Conservation (phyloP, 2,113 vertebrate species). For the Mastomys coucha region DNA sequence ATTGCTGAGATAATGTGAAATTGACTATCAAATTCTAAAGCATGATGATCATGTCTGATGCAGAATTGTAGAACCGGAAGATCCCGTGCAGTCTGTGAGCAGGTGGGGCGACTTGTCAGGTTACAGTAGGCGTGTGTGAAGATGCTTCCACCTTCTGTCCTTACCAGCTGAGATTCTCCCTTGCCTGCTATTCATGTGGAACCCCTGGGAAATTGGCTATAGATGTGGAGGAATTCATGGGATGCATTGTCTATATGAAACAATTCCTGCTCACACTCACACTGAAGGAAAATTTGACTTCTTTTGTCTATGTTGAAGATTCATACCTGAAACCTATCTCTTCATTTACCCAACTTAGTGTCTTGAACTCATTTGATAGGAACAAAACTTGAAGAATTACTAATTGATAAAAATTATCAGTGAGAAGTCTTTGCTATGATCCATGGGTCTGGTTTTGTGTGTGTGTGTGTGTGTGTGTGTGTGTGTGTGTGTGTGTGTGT, state of each 20-base stretch:
- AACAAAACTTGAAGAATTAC: slow-evolving; percentile 26
- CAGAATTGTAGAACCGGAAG: slow-evolving; percentile 31
- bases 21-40: slow-evolving; percentile 79
- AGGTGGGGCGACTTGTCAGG: slow-evolving; percentile 53
- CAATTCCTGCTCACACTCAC: background rate
- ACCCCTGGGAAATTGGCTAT: background rate
- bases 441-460: background rate
- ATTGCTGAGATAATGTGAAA: slow-evolving; percentile 74
- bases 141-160: slow-evolving; percentile 44
- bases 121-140: background rate
- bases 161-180: slow-evolving; percentile 26
- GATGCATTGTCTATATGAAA: background rate
- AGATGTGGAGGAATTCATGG: background rate
- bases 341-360: slow-evolving; percentile 32
- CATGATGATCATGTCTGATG: slow-evolving; percentile 62
- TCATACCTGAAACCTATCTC: background rate
- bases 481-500: background rate
- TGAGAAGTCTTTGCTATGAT: background rate
- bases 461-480: background rate
- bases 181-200: background rate
- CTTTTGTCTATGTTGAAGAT: background rate
- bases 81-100: slow-evolving; percentile 69
- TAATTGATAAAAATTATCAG: slow-evolving; percentile 16
- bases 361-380: slow-evolving; percentile 6
- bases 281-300: slow-evolving; percentile 21